Conservation (phyloP, 1,140 invertebrate species). For the Holcopasites calliopsidis region DNA sequence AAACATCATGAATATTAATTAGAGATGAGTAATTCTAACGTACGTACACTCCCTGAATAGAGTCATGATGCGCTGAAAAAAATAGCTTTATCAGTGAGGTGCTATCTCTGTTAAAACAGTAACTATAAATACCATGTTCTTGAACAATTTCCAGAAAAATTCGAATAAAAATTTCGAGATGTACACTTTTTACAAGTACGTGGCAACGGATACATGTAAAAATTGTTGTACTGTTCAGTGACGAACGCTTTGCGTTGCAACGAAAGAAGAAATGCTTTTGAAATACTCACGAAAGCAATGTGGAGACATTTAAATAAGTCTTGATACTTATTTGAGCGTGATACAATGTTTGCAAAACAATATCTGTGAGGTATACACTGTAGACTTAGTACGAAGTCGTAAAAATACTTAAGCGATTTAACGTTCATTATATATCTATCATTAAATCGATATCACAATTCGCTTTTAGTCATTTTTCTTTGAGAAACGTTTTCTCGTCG, state of each 20-base stretch:
- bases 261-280: neutral
- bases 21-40: conserved; percentile 41
- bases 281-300: neutral
- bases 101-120: conserved; percentile 1
- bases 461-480: conserved; percentile 55
- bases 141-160: conserved; percentile 15
- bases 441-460: conserved; percentile 68
- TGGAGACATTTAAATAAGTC: neutral
- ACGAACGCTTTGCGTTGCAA: conserved; percentile 18
- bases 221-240: conserved; percentile 5
- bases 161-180: neutral
- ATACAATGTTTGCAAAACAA: conserved; percentile 11
- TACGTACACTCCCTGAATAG: conserved; percentile 33
- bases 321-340: neutral
- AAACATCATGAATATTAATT: conserved; percentile 47
- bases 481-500: conserved; percentile 14
- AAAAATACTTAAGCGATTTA: conserved; percentile 17
- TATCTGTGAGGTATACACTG: conserved; percentile 39
- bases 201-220: neutral
- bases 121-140: conserved; percentile 4
- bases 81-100: conserved; percentile 22
- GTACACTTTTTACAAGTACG: conserved; percentile 21
- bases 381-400: conserved; percentile 23
- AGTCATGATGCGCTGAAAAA: conserved; percentile 31
- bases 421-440: conserved; percentile 19